Base-by-base conservation (phyloP, 2,888 invertebrate genomes). In the Loripinus fragilis region DNA sequence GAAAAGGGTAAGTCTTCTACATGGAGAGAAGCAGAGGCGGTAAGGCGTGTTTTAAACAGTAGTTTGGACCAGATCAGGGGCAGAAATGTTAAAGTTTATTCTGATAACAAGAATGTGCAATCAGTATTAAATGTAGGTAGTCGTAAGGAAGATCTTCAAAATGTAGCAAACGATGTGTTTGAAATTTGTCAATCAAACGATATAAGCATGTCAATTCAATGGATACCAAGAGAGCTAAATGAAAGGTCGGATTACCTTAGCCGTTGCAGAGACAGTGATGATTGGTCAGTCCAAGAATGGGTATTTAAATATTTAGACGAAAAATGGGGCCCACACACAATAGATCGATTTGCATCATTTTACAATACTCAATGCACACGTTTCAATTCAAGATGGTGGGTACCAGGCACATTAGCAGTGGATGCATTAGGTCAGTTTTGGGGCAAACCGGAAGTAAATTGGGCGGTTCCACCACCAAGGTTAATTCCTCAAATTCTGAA, bases 21-120 rank as follows among this genome's bases (percentile, higher is more conserved):
- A 25, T 76, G 76, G 72, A 67, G 71, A 42, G 72, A 76, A 30
- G 20, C 71, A 23, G 68, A 76, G n/a, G 25, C 71, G 17, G 67
- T 76, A 50, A 50, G 8, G 67, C 38, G 3, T 60, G 72, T 35
- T 23, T 68, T 28, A n/a, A 64, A 30, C 35, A 23, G 28, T 25
- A 15, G 41, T 12, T 8, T 5, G 33, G 60, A 55, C 17, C 12
- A 33, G 52, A 45, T 72, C 33, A 77, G 69, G 50, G 48, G 48
- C 30, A 70, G 30, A 35, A 70, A 25, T 2, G 70, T 70, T 15
- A 50, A 50, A 28, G 15, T 42, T n/a, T 50, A 42, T 50, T 33
- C 48, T 1, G 70, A 70, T 50, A 70, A 70, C 28, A 48, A 70
- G 35, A 70, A 70, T 25, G 50, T 70, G 48, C 17, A 50, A 35